Base-by-base conservation (phyloP, 2,113 vertebrate genomes). In the Hippocampus mohnikei region DNA sequence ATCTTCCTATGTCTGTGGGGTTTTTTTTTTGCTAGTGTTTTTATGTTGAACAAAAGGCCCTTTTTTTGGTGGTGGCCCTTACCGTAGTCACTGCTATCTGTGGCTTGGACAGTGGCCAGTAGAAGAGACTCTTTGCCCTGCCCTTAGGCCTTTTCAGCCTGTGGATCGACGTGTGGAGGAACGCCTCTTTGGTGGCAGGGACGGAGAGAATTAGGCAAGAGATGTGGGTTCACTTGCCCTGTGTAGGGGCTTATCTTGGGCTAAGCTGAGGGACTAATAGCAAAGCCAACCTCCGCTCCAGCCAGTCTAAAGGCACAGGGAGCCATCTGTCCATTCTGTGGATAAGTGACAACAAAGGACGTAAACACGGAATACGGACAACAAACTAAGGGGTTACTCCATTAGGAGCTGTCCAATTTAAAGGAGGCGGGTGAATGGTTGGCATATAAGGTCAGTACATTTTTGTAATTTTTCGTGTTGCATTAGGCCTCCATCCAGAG, bases 221-320 rank as follows among this genome's bases (percentile, higher is more conserved):
- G 87, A 87, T 90, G 86, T 80, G 72, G 87, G 88, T 88, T 90
- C 86, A 83, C 89, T 90, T 89, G 84, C 85, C 89, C 88, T 90
- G 84, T 74, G 71, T 89, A 89, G 85, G 81, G 90, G 92, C 91
- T 93, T 92, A 93, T 91, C 91, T 87, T 83, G 86, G 88, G 87
- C 89, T 93, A 93, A 93, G 90, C 91, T 91, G 90, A 91, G 80
- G 90, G 83, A 88, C 88, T 88, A 91, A 91, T 87, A 90, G 90
- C 89, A 92, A 90, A 91, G 88, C 89, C 89, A 90, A 86, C 85
- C 89, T 91, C 84, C 66, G 81, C 78, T 91, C 83, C 79, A 91
- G 88, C 87, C 85, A 84, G 84, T 87, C 84, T 90, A 84, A 88
- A 89, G 89, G 89, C 92, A 91, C 79, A 85, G 88, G 83, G 80